Base-by-base conservation (phyloP, 1,140 invertebrate species). In the Pseudomyrmex flavicornis region DNA sequence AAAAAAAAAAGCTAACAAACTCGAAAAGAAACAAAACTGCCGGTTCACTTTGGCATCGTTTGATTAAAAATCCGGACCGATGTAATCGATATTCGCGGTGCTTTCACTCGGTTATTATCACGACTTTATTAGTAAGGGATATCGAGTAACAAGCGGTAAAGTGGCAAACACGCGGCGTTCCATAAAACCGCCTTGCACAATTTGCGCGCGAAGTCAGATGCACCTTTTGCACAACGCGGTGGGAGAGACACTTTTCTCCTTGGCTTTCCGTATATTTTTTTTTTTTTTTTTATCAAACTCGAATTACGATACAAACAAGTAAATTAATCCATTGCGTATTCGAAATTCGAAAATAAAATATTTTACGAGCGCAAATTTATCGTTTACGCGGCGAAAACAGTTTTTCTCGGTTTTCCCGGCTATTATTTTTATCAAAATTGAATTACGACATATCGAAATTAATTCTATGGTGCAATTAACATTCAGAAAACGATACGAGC, bases 41-140 rank as follows among this genome's bases (percentile, higher is more conserved):
- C 75, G 52, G 13, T 12, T 50, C 3, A 12, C 66, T 48, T 59
- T 59, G 56, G 48, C 79, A 35, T 62, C 56, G 58, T 66, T 72
- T n/a, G 22, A 52, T 44, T 15, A 73, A 88, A 87, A 84, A 59
- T 75, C 58, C 2, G 35, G n/a, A 54, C 12, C 58, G 58, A 50
- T 76, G 85, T 84, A 88, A 88, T 82, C 80, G 87, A 87, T 88
- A 88, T 85, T 0, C 75, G 20, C 10, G 35, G 17, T 35, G 58
- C 86, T 88, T 88, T 88, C 85, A 84, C 82, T 69, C 48, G 59
- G 69, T 65, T 85, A 56, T 86, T 82, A 80, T 74, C 76, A 88
- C 70, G 52, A 63, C 2, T 46, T 12, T 15, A 80, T 62, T 70
- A 35, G 48, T 79, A 26, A 66, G 26, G 46, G 22, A 59, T 85